Base-by-base conservation (phyloP, 2,888 invertebrate genomes). In the Augiades crinisus region DNA sequence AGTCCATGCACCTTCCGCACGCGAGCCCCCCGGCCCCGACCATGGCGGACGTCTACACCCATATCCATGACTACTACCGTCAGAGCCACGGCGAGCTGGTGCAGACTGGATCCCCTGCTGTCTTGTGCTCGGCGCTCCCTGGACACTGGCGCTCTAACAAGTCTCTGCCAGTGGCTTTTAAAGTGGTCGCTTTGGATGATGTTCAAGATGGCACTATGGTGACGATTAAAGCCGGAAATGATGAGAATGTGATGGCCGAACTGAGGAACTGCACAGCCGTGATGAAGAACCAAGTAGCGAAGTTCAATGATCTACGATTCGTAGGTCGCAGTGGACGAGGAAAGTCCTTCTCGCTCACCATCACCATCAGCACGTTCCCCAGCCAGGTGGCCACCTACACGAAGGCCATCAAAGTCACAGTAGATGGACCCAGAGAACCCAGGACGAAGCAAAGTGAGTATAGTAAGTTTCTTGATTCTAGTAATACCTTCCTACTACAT, bases 361-460 rank as follows among this genome's bases (percentile, higher is more conserved):
- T 99, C 78, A 96, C 96, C 63, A 96, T 99, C 72, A 94, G 94
- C 75, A 92, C 94, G 12, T 92, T 92, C 61, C 90, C 90, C 2
- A 91, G 92, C 59, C 98, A 99, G 90, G 94, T 98, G 19, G 97
- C 98, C 43, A 95, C 97, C 3, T 99, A 99, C 81, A 94, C 91
- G 68, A 99, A 99, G 79, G 99, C 99, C 47, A 99, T 99, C 81
- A 99, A 99, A 92, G 99, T 99, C 51, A 99, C 99, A 14, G 99
- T 99, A 22, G 99, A 99, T 75, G 99, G 99, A 68, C 99, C 99
- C 0, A 91, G 99, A 69, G 99, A 99, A 89, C 99, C 99, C 10
- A 91, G 99, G 84, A 97, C 97, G 63, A 98, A 98, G 87, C 96
- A 97, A 91, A 96, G 98, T 98, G 92, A 96, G 97, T 94, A 62